Percentiles rank a stretch among this genome's conserved stretches.
Conservation (phyloP, 2,113 vertebrate species). For the Campylorhamphus procurvoides region DNA sequence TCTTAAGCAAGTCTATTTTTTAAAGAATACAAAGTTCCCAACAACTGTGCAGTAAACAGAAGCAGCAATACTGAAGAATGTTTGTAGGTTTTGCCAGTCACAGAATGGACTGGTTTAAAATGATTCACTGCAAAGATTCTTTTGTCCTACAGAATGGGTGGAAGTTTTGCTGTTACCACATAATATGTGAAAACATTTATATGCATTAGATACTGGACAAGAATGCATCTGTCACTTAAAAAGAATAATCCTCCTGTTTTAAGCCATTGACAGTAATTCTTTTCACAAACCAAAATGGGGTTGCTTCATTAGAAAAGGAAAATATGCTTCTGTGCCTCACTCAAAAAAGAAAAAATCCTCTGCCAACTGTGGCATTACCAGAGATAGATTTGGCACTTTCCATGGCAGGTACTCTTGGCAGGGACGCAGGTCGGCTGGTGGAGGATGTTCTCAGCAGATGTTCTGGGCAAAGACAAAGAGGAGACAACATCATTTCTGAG, state of each 20-base stretch:
- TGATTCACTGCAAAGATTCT: neutral
- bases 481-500: neutral
- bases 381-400: constrained; percentile 89
- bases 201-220: neutral
- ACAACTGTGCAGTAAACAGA: neutral
- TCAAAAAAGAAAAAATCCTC: neutral
- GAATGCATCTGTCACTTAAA: neutral
- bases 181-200: neutral
- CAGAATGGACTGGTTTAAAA: neutral
- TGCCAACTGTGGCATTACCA: constrained; percentile 58
- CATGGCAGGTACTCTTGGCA: constrained; percentile 88
- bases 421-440: constrained; percentile 80
- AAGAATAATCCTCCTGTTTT: neutral
- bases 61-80: neutral
- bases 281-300: neutral
- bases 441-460: constrained; percentile 85
- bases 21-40: neutral
- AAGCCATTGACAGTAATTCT: neutral
- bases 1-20: neutral
- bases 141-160: neutral
- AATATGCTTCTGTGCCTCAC: neutral
- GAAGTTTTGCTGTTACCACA: neutral
- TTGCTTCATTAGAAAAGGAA: neutral
- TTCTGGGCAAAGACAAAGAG: constrained; percentile 70
- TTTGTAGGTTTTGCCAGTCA: neutral